Base-by-base conservation (phyloP, 1,140 invertebrate genomes). In the Drosophila murphyi region DNA sequence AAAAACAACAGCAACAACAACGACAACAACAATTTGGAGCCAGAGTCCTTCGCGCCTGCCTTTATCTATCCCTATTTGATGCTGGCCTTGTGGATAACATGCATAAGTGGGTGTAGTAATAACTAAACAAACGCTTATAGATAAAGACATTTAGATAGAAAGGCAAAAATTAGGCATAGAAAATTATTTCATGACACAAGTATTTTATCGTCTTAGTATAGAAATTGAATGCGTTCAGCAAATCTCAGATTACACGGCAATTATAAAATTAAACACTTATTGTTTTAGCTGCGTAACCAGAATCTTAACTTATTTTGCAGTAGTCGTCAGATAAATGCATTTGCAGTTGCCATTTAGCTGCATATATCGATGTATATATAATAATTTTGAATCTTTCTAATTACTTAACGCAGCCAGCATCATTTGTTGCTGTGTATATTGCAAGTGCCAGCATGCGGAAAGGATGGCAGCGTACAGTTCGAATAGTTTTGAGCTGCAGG, bases 71-170 rank as follows among this genome's bases (percentile, higher is more conserved):
- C 76, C 8, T 62, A 72, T 54, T 6, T 86, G 5, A 7, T 87
- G 41, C 45, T 86, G 1, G 8, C 68, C 2, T 10, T 86, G 32
- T 86, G 82, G 82, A 67, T 87, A 32, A 47, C 31, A n/a, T 76
- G 67, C 29, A 51, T 86, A 35, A 50, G 82, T 87, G 41, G 28
- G 62, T 71, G 10, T 28, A 0, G 4, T 43, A n/a, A 7, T 4
- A 41, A 20, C 20, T 20, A 20, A 20, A 20, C 20, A 20, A 20
- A 20, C 20, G 20, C 20, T 20, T 20, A 20, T 20, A 1, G 20
- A 20, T 20, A 20, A 20, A 20, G 20, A 20, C 20, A 20, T 20
- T 20, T 20, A 20, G 20, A 20, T 20, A 20, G 20, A 20, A 1
- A 20, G 0, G 20, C 20, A 20, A 20, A 20, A 20, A 20, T 20